These are phyloP conservation scores for Cheiracanthium punctorium DNA, from an alignment of 2,888 invertebrate species.

Conservation along the genomic window DNA sequence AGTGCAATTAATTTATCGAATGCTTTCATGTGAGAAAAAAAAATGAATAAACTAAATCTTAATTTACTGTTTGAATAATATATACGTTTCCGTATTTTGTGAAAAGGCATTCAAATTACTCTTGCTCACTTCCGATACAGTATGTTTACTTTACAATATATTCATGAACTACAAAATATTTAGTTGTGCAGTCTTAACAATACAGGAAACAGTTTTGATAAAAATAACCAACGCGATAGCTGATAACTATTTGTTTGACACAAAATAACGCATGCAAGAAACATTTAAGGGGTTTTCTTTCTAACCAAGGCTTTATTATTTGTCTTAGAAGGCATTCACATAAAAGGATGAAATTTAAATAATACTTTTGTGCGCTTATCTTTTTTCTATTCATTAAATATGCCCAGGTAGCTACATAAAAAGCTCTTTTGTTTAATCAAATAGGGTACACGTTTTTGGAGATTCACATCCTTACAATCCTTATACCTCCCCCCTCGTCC, in stretches of 20 bases:
- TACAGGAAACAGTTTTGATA: too few relatives aligned
- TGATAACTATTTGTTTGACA: background rate
- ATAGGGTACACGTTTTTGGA: constrained; percentile 14
- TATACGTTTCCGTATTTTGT: too few relatives aligned
- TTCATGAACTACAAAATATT: too few relatives aligned
- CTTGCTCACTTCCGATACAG: too few relatives aligned
- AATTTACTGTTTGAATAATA: too few relatives aligned
- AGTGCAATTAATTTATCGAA: too few relatives aligned
- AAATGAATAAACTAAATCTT: too few relatives aligned
- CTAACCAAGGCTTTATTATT: background rate
- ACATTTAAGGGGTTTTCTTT: background rate
- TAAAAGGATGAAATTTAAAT: constrained; percentile 46
- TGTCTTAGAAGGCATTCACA: background rate
- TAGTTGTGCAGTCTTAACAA: too few relatives aligned
- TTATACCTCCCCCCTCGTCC: background rate
- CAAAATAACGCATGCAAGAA: background rate
- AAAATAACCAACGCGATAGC: background rate
- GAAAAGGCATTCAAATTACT: too few relatives aligned
- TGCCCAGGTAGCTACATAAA: constrained; percentile 4
- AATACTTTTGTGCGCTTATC: constrained; percentile 2
- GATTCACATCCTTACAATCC: background rate
- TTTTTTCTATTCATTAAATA: constrained; percentile 40
- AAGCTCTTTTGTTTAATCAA: constrained; percentile 26
- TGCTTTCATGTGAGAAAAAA: too few relatives aligned
- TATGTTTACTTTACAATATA: too few relatives aligned